A percentile compares a stretch with the other conserved stretches of the same genome.
phyloP scores from a whole-genome alignment of 2,113 vertebrate species.

The Kryptolebias marmoratus region DNA sequence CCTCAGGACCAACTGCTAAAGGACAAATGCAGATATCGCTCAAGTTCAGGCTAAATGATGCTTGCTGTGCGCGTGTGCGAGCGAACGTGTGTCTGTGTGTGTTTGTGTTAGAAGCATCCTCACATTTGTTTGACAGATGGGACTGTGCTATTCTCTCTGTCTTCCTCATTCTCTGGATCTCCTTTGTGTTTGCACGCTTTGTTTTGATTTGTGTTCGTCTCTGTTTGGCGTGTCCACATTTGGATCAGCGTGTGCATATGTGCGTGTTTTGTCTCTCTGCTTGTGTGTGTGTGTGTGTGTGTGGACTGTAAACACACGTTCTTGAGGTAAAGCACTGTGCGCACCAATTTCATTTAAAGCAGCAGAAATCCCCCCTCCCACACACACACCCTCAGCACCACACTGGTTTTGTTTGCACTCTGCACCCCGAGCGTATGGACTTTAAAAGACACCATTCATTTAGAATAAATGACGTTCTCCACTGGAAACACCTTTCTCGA shows the following conservation, averaged over 20 bases:
- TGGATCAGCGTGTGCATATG: constrained; percentile 50
- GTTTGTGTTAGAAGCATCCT: constrained; percentile 47
- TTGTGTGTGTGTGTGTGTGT: not conserved
- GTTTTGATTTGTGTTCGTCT: constrained; percentile 74
- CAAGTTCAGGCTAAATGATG: constrained; percentile 73
- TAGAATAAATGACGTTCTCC: constrained; percentile 41
- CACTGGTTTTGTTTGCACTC: constrained; percentile 42
- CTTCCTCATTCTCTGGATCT: constrained; percentile 70
- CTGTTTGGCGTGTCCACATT: constrained; percentile 72
- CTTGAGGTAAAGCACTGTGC: constrained; percentile 21
- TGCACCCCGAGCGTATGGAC: constrained; percentile 24
- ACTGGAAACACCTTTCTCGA: constrained; percentile 26
- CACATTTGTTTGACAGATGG: constrained; percentile 78
- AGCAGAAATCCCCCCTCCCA: constrained; percentile 32
- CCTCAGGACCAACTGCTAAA: constrained; percentile 66
- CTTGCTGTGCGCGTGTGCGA: constrained; percentile 21
- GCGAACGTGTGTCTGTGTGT: constrained; percentile 17
- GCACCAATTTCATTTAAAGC: constrained; percentile 28
- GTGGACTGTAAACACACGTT: constrained; percentile 21
- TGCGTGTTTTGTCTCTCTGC: not conserved
- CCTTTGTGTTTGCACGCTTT: constrained; percentile 73
- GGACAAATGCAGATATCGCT: constrained; percentile 74
- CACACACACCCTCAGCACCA: constrained; percentile 36
- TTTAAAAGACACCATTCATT: constrained; percentile 51
- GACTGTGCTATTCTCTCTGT: constrained; percentile 68